Base-by-base conservation (phyloP, 2,888 invertebrate genomes). In the Gisinianus flammeolus region DNA sequence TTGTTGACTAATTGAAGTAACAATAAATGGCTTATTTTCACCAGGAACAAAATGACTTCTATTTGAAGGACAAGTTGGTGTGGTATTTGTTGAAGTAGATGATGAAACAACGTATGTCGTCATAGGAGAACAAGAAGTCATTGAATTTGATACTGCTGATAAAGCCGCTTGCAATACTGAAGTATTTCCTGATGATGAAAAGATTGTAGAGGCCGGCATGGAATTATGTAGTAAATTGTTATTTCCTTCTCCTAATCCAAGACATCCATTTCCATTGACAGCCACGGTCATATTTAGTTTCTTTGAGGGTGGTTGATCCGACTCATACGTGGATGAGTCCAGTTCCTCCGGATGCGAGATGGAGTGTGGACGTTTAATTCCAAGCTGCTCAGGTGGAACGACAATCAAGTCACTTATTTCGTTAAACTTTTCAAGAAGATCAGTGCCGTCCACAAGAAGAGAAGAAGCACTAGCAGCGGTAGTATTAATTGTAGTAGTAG, bases 381-480 rank as follows among this genome's bases (percentile, higher is more conserved):
- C 84, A 35, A 85, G 79, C 85, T 85, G 85, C 82, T 85, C 85
- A 80, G 85, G 85, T 78, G 83, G 82, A 77, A 85, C 82, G 66
- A 83, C 81, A 82, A 85, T 84, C 79, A 85, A 80, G 79, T 85
- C 85, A 83, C 84, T 83, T 75, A 85, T 83, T 74, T 83, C 80
- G 76, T 80, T 83, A 80, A 85, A 85, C 64, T 85, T 83, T 70
- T 85, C 84, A 76, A 84, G 78, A 66, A 85, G 79, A 79, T 84
- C 84, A 1, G 79, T 80, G 12, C 79, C 82, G 75, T 76, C 79
- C 52, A 58, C 16, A n/a, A n/a, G 6, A 64, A 58, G 2, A 62
- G 73, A 62, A 35, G 64, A 26, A 35, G 44, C 33, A 68, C 52
- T 24, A 56, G 70, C 26, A 76, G 52, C 35, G 35, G 58, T 69